A percentile compares a stretch with the other conserved stretches of the same genome.
These are phyloP conservation scores for Limnephilus auricula DNA, from an alignment of 2,888 invertebrate species.

Conservation along the genomic window DNA sequence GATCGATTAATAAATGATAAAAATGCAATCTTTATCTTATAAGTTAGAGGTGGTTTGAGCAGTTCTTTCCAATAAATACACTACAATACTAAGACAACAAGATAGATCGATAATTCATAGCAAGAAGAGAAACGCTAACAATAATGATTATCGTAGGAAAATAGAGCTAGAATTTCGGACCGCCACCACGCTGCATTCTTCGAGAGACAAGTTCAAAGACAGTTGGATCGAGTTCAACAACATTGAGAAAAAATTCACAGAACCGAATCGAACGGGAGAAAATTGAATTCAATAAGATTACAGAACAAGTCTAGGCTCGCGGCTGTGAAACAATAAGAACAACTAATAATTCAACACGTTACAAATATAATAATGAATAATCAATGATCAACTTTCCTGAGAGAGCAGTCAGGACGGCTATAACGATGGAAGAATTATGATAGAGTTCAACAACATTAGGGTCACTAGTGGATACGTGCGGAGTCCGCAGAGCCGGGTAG, in stretches of 20 bases:
- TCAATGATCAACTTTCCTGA: constrained; percentile 1
- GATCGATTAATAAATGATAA: constrained; percentile 23
- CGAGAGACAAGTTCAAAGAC: constrained; percentile 26
- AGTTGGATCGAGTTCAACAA: constrained; percentile 37
- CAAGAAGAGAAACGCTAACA: background rate
- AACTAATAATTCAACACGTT: constrained; percentile 25
- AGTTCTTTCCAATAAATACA: constrained; percentile 54
- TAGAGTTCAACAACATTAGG: constrained; percentile 50
- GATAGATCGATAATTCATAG: background rate
- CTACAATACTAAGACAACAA: constrained; percentile 42
- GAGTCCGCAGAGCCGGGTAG: too few species aligned
- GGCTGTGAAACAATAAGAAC: background rate
- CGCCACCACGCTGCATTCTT: background rate
- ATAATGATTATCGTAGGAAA: background rate
- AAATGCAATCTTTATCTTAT: constrained; percentile 29
- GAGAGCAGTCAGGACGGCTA: background rate
- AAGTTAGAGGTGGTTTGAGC: constrained; percentile 47
- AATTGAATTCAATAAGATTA: constrained; percentile 10
- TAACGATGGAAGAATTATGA: constrained; percentile 10
- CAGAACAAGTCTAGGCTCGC: background rate
- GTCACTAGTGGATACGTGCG: constrained; percentile 9
- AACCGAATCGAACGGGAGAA: constrained; percentile 36
- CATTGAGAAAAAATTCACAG: constrained; percentile 46
- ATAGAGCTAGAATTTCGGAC: background rate
- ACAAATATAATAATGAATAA: constrained; percentile 23